These are phyloP conservation scores for Doryteuthis pealeii DNA, from an alignment of 1,140 invertebrate species.

Conservation along the genomic window DNA sequence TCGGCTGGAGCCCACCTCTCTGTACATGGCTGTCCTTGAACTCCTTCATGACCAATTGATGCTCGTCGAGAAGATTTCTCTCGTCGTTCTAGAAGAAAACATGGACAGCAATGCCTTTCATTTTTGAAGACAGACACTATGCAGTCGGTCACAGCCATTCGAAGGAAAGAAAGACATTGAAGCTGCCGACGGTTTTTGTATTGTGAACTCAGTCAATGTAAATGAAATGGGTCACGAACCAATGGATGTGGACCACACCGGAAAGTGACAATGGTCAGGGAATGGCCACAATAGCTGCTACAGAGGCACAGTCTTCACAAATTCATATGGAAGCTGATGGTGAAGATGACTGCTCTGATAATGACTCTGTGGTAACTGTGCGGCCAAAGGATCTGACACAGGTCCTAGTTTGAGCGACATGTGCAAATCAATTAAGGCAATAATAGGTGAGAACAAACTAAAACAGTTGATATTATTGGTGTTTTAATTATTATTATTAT, in stretches of 20 bases:
- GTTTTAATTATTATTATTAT: too few species aligned
- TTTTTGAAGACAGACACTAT: slow-evolving; percentile 41
- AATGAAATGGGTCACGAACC: neutral
- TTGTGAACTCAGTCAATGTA: neutral
- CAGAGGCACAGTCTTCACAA: slow-evolving; percentile 7
- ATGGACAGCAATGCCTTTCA: slow-evolving; percentile 16
- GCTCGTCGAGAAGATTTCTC: neutral
- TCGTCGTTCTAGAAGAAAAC: neutral
- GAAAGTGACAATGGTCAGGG: slow-evolving; percentile 22
- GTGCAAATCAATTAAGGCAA: slow-evolving; percentile 44
- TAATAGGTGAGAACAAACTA: too few species aligned
- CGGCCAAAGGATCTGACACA: slow-evolving; percentile 38
- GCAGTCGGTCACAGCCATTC: slow-evolving; percentile 21
- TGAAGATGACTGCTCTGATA: slow-evolving; percentile 27
- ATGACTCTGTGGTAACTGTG: slow-evolving; percentile 48
- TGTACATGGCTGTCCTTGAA: slow-evolving; percentile 52
- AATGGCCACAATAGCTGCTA: slow-evolving; percentile 1
- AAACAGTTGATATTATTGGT: too few species aligned
- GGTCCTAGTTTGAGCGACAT: slow-evolving; percentile 41
- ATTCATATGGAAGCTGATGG: neutral
- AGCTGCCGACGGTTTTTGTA: neutral
- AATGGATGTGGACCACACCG: slow-evolving; percentile 15
- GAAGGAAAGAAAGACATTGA: slow-evolving; percentile 1
- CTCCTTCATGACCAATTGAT: slow-evolving; percentile 42
- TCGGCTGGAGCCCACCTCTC: slow-evolving; percentile 56